Conservation (phyloP, 1,140 invertebrate genomes). For the Neuroterus valhalla region DNA sequence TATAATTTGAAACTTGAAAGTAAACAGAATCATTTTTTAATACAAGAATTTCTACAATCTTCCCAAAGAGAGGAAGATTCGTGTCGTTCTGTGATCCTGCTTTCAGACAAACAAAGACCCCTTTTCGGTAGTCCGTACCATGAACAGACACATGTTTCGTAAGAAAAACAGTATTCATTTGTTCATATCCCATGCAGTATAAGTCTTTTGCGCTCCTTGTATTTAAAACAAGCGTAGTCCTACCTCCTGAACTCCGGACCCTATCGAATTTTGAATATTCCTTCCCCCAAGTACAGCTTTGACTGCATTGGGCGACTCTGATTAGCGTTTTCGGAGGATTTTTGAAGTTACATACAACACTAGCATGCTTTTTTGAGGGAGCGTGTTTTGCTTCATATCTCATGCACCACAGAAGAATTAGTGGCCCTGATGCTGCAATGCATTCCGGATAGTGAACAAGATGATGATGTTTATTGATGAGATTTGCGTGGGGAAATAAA, state of each 20-base stretch:
- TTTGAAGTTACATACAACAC: slow-evolving; percentile 24
- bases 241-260: background rate
- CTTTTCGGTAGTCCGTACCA: slow-evolving; percentile 25
- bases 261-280: slow-evolving; percentile 25
- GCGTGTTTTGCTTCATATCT: slow-evolving; percentile 30
- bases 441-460: slow-evolving; percentile 14
- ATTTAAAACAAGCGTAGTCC: slow-evolving; percentile 9
- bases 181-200: background rate
- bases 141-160: slow-evolving; percentile 9
- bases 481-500: slow-evolving; percentile 42
- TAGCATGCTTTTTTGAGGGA: background rate
- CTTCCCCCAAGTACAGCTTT: slow-evolving; percentile 20
- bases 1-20: slow-evolving; percentile 30
- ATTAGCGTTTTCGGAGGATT: slow-evolving; percentile 36
- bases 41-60: slow-evolving; percentile 34
- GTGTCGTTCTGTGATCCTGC: slow-evolving; percentile 12
- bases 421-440: slow-evolving; percentile 19
- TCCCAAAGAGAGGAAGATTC: slow-evolving; percentile 36
- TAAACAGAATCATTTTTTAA: slow-evolving; percentile 30
- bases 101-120: slow-evolving; percentile 31
- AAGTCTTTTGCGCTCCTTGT: slow-evolving; percentile 21
- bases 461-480: slow-evolving; percentile 35
- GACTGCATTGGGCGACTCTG: slow-evolving; percentile 14
- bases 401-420: slow-evolving; percentile 26
- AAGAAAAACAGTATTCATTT: background rate